A percentile compares a stretch with the other conserved stretches of the same genome.
Conservation (phyloP, 2,797 vertebrate species). For the Xenopus petersii region DNA sequence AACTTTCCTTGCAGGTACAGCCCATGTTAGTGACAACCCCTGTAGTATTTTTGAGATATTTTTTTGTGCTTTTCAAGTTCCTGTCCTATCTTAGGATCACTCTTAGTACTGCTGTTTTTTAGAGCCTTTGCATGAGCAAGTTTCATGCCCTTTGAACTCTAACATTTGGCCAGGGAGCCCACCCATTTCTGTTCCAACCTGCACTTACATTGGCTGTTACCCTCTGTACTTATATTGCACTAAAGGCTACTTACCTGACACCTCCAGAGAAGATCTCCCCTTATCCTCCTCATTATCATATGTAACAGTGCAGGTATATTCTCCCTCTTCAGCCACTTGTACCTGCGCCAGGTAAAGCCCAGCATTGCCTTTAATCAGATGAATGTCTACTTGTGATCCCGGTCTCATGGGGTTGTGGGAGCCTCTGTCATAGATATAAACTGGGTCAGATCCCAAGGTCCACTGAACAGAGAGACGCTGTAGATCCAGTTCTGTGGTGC, state of each 20-base stretch:
- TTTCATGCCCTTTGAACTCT: too few species aligned
- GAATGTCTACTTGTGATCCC: neutral
- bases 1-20: too few species aligned
- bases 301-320: neutral
- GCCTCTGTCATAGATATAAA: conserved; percentile 6
- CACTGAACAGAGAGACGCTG: neutral
- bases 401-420: neutral
- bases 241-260: conserved; percentile 19
- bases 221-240: too few species aligned
- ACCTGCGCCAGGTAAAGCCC: conserved; percentile 25
- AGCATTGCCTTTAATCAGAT: conserved; percentile 20
- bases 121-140: too few species aligned
- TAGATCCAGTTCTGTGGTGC: neutral
- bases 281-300: conserved; percentile 6
- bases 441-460: neutral
- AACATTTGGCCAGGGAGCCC: too few species aligned
- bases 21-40: too few species aligned
- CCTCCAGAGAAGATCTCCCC: conserved; percentile 15
- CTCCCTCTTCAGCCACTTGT: conserved; percentile 39
- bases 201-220: too few species aligned
- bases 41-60: too few species aligned
- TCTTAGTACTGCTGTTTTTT: too few species aligned
- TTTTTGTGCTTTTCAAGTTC: too few species aligned
- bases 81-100: too few species aligned
- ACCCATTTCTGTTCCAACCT: too few species aligned